phyloP scores from a whole-genome alignment of 2,888 invertebrate genomes.

The Axea sp. region DNA sequence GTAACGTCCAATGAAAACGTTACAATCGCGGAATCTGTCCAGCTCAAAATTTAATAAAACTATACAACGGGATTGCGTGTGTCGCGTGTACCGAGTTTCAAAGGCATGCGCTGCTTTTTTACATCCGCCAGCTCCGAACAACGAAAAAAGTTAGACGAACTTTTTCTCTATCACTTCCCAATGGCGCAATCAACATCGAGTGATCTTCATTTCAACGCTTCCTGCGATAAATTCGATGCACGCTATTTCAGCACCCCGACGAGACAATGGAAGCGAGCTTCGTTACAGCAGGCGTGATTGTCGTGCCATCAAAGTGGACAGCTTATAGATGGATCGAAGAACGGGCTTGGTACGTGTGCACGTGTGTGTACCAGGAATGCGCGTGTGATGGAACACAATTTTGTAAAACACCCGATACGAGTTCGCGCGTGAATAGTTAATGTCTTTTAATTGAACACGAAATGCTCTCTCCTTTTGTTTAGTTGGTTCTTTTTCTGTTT shows the following conservation, averaged over 20 bases:
- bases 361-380: conserved; percentile 2
- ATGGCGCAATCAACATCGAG: conserved; percentile 68
- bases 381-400: conserved; percentile 34
- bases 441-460: conserved; percentile 53
- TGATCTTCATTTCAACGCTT: conserved; percentile 73
- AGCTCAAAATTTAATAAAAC: conserved; percentile 52
- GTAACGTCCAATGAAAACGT: conserved; percentile 55
- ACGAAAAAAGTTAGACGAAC: conserved; percentile 45
- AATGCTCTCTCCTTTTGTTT: conserved; percentile 24
- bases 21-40: conserved; percentile 52
- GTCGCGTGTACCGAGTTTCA: conserved; percentile 43
- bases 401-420: conserved; percentile 41
- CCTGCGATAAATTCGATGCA: conserved; percentile 68
- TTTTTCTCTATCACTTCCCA: conserved; percentile 60
- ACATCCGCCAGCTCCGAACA: conserved; percentile 22
- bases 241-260: conserved; percentile 71
- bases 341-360: conserved; percentile 27
- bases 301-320: conserved; percentile 79
- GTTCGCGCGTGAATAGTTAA: conserved; percentile 57
- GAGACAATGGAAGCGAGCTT: conserved; percentile 73
- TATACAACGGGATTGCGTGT: conserved; percentile 54
- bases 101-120: conserved; percentile 42
- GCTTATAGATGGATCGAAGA: conserved; percentile 78
- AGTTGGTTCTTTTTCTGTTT: too few species aligned
- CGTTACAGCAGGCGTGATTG: conserved; percentile 77